Evolutionary conservation across 1,140 invertebrate species (phyloP), one percentile per base, ranked within the genome.

Genomic region (Spodoptera litura): DNA sequence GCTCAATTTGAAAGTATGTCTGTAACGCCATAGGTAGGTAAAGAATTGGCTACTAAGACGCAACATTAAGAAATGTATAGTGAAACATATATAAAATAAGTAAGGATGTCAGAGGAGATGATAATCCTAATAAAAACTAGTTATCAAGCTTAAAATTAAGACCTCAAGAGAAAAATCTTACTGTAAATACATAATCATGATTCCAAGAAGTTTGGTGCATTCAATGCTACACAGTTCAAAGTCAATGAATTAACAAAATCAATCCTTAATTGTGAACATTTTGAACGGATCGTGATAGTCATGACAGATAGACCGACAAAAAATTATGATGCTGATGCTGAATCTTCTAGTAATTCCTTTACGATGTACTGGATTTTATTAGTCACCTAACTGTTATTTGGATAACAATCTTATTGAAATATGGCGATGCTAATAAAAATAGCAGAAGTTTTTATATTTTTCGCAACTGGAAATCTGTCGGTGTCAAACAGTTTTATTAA

Each of bases 221-320:
- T 8, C 35, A 44, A 44, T 44, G 38, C 38, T 44, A 44, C 9
- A 44, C 38, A 44, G 38, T 31, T 31, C 31, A 31, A 8, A 44
- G 9, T 44, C 38, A 44, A 44, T 25, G 11, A 49, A 38, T 49
- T 49, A 25, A 49, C 35, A 49, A 66, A 66, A 66, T 64, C 13
- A 38, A 49, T 49, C 38, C 61, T 66, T 49, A 51, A 49, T 66
- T 66, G 20, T 66, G 35, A 35, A 49, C 62, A 49, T 66, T 15
- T 66, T 66, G 11, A 66, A 66, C 49, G 35, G 62, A 66, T 38
- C 62, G 15, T 66, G 38, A 49, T 38, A 20, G 9, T 66, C 38
- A 11, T 66, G 62, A 66, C 62, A 66, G 62, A 66, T 38, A 49
- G 62, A 49, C 61, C 11, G 38, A 64, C 62, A 66, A 66, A 66